Evolutionary conservation across 2,888 invertebrate genomes (phyloP).

Genomic region (Nezara viridula): DNA sequence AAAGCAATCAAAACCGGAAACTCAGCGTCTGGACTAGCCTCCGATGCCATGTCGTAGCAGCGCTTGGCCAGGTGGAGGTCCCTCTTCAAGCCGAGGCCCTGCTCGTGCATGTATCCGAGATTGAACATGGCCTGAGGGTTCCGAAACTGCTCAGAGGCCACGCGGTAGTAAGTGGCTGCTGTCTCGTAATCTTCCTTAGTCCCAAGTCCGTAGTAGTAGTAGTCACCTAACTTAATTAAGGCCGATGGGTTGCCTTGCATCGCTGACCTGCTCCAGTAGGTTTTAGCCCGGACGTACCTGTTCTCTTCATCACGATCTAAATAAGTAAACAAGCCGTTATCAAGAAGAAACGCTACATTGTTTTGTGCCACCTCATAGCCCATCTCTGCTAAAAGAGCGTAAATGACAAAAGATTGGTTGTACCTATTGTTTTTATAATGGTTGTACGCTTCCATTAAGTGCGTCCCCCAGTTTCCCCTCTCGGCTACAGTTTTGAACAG

Average conservation of each 20-base stretch:
- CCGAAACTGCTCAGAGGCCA: constrained; percentile 93
- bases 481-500: constrained; percentile 99
- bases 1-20: constrained; percentile 94
- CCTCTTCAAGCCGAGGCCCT: constrained; percentile 88
- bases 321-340: constrained; percentile 75
- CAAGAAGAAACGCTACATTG: constrained; percentile 94
- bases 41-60: constrained; percentile 95
- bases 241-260: constrained; percentile 91
- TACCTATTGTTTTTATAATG: constrained; percentile 87
- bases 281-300: background rate
- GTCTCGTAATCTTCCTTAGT: constrained; percentile 90
- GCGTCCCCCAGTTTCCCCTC: constrained; percentile 89
- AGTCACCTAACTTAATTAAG: constrained; percentile 96
- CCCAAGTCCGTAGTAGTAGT: constrained; percentile 98
- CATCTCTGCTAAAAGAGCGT: constrained; percentile 91
- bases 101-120: constrained; percentile 99
- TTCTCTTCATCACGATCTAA: constrained; percentile 69
- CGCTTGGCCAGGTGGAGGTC: constrained; percentile 97
- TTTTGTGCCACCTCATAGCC: constrained; percentile 98
- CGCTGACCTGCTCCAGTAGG: constrained; percentile 94
- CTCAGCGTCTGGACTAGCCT: constrained; percentile 92
- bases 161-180: constrained; percentile 91
- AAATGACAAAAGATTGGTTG: constrained; percentile 89
- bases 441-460: constrained; percentile 90
- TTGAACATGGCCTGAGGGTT: constrained; percentile 99